Conservation (phyloP, 92 coral and sea anemone genomes). For the Zoanthus gigantus region DNA sequence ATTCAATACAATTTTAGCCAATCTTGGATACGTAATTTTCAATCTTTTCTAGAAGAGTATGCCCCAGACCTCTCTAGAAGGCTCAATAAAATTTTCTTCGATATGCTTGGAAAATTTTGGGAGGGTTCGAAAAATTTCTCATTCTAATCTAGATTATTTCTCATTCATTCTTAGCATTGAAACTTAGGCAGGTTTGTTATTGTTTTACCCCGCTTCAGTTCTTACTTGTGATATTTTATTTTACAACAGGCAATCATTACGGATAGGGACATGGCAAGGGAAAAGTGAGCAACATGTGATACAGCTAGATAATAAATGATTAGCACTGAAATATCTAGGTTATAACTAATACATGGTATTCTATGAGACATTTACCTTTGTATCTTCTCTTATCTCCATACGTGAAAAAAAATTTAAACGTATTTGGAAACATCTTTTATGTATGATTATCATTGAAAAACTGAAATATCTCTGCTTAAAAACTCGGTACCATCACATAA, state of each 20-base stretch:
- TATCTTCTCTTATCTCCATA: too few species aligned
- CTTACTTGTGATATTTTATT: background rate
- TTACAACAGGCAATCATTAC: slow-evolving; percentile 83
- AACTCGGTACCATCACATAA: too few species aligned
- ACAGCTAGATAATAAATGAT: background rate
- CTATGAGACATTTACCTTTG: too few species aligned
- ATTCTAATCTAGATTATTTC: background rate
- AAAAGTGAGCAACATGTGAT: slow-evolving; percentile 68
- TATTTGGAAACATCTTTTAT: too few species aligned
- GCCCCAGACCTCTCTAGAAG: background rate
- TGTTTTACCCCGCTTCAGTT: too few species aligned
- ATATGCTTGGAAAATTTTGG: too few species aligned
- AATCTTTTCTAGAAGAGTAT: background rate
- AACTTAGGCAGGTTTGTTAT: background rate
- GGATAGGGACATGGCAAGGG: slow-evolving; percentile 95
- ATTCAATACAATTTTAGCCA: background rate
- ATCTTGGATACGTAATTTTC: background rate
- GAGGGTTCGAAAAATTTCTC: background rate
- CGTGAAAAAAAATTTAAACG: too few species aligned
- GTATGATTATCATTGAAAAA: too few species aligned
- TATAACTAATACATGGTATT: too few species aligned
- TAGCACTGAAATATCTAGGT: too few species aligned
- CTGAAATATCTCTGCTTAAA: too few species aligned
- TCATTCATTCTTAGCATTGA: background rate
- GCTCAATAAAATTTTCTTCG: too few species aligned